These are phyloP conservation scores for Arge pagana DNA, from an alignment of 2,888 invertebrate genomes.

Conservation along the genomic window DNA sequence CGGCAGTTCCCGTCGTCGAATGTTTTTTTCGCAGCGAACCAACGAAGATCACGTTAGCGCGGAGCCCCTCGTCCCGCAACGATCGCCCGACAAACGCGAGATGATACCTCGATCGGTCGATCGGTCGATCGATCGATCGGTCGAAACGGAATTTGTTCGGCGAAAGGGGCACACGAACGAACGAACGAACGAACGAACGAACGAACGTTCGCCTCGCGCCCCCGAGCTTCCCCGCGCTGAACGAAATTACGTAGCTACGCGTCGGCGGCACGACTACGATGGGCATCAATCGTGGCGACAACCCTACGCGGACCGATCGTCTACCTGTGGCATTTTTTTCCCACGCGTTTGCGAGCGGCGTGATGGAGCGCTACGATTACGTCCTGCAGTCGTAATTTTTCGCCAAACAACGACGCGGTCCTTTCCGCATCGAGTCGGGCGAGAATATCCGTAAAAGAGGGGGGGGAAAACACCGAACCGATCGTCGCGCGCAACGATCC, in stretches of 20 bases:
- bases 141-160: neutral
- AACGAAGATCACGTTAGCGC: too few relatives aligned
- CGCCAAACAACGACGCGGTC: constrained; percentile 34
- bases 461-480: neutral
- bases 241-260: too few relatives aligned
- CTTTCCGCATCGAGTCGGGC: constrained; percentile 15
- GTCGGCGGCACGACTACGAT: too few relatives aligned
- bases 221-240: too few relatives aligned
- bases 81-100: too few relatives aligned
- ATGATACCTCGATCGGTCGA: too few relatives aligned
- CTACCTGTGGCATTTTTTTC: constrained; percentile 33
- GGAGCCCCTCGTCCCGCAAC: too few relatives aligned
- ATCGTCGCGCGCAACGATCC: constrained; percentile 11
- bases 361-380: constrained; percentile 34
- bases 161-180: too few relatives aligned
- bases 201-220: too few relatives aligned
- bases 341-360: constrained; percentile 30
- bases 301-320: neutral
- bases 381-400: constrained; percentile 34
- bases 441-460: neutral
- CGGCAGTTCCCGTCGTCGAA: neutral
- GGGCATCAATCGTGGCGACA: neutral
- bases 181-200: too few relatives aligned
- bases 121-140: too few relatives aligned
- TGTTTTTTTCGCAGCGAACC: too few relatives aligned